phyloP scores from a whole-genome alignment of 2,797 vertebrate genomes.

The Vespertilio murinus region DNA sequence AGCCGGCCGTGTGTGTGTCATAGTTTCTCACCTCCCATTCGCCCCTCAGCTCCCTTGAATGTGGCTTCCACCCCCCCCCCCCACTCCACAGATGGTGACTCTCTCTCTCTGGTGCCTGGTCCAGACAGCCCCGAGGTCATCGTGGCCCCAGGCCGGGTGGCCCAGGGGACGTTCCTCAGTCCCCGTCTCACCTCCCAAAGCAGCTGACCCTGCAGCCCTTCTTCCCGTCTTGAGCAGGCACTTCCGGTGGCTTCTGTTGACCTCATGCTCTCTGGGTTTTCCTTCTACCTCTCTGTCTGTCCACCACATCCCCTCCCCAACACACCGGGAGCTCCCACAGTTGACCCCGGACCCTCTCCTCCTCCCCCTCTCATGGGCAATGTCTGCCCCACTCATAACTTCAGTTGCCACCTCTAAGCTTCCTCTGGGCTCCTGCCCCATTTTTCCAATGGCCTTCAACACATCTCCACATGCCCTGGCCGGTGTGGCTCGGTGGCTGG shows the following conservation, averaged over 20 bases:
- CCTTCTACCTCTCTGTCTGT: background rate
- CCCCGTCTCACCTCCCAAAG: background rate
- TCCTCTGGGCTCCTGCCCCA: background rate
- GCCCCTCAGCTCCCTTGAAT: background rate
- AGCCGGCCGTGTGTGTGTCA: background rate
- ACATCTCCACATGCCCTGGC: background rate
- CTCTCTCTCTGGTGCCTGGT: too few species aligned
- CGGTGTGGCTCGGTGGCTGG: too few species aligned
- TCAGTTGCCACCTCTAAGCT: background rate
- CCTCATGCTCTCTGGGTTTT: accelerated
- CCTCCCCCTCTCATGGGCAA: background rate
- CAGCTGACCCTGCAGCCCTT: accelerated
- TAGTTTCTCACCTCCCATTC: background rate
- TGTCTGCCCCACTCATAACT: background rate
- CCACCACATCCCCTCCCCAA: too few species aligned
- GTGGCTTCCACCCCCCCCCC: background rate
- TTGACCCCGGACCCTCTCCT: background rate
- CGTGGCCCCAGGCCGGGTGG: accelerated
- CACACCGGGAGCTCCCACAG: accelerated
- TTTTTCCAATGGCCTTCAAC: background rate
- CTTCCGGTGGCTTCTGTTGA: accelerated
- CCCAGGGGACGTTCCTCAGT: background rate
- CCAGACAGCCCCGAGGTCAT: background rate
- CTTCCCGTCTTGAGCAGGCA: background rate
- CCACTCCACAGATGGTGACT: background rate